These are phyloP conservation scores for Neomorphus geoffroyi DNA, from an alignment of 2,797 vertebrate genomes.

Conservation along the genomic window DNA sequence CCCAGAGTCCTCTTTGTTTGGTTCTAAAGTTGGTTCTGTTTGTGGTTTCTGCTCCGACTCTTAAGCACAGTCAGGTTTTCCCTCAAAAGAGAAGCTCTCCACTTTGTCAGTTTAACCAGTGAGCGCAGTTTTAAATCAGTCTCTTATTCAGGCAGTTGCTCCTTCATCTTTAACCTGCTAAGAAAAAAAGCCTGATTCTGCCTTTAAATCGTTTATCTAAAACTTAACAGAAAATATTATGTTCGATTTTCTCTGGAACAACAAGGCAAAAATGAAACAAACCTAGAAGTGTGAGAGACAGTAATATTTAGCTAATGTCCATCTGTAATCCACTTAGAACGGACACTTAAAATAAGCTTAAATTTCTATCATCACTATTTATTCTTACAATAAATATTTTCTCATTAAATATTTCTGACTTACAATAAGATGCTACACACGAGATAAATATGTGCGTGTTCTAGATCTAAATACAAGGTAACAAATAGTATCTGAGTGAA, in stretches of 20 bases:
- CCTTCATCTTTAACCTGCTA: not conserved
- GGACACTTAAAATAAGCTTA: not conserved
- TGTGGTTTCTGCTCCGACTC: not conserved
- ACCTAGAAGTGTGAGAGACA: not conserved
- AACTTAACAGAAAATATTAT: not conserved
- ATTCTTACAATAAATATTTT: not conserved
- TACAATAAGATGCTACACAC: not conserved
- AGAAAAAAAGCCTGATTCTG: not conserved
- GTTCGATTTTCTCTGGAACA: not conserved
- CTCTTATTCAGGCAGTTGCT: not conserved
- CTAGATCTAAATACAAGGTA: not conserved
- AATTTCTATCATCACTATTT: accelerated
- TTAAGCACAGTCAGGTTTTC: not conserved
- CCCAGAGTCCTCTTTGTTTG: not conserved
- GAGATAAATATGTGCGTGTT: not conserved
- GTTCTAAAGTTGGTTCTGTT: constrained; percentile 19
- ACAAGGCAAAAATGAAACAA: not conserved
- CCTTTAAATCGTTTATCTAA: not conserved
- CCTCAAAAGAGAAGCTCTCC: not conserved
- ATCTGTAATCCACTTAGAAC: not conserved
- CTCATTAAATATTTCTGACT: not conserved
- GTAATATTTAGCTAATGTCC: not conserved
- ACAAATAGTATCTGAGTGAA: not conserved
- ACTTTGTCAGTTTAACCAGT: not conserved
- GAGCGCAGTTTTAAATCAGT: not conserved